Conservation (phyloP, 2,797 vertebrate genomes). For the Semotilus atromaculatus region DNA sequence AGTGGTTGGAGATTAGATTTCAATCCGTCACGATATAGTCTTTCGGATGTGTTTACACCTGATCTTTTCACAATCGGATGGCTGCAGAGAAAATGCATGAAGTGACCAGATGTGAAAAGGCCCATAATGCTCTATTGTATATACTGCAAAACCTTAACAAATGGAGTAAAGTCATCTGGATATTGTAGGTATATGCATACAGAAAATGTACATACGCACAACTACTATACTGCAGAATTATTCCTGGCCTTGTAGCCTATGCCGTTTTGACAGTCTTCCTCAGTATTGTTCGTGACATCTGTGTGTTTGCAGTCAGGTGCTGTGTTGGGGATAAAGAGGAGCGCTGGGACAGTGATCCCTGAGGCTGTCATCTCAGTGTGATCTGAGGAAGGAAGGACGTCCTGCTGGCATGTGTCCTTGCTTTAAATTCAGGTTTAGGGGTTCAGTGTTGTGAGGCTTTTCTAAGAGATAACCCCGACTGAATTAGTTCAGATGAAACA, state of each 20-base stretch:
- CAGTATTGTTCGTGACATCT: neutral
- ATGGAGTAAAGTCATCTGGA: neutral
- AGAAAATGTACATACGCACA: neutral
- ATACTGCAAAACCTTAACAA: neutral
- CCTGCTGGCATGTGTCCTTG: neutral
- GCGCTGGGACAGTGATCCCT: neutral
- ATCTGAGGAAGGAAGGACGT: neutral
- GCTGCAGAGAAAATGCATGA: neutral
- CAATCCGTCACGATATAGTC: no score
- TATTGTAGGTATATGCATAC: neutral
- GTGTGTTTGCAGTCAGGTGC: neutral
- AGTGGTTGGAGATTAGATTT: no score
- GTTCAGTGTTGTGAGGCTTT: neutral
- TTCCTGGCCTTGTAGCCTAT: neutral
- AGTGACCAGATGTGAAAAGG: neutral
- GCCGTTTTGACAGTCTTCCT: neutral
- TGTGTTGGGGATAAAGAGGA: neutral
- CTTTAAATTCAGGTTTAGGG: neutral
- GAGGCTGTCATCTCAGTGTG: neutral
- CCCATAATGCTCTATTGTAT: neutral
- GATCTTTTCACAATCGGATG: no score
- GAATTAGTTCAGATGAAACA: neutral
- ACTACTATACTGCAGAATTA: neutral
- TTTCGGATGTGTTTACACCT: no score
- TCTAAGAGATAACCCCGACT: neutral